phyloP scores from a whole-genome alignment of 1,140 invertebrate genomes.

The Akabosia matsudoensis region DNA sequence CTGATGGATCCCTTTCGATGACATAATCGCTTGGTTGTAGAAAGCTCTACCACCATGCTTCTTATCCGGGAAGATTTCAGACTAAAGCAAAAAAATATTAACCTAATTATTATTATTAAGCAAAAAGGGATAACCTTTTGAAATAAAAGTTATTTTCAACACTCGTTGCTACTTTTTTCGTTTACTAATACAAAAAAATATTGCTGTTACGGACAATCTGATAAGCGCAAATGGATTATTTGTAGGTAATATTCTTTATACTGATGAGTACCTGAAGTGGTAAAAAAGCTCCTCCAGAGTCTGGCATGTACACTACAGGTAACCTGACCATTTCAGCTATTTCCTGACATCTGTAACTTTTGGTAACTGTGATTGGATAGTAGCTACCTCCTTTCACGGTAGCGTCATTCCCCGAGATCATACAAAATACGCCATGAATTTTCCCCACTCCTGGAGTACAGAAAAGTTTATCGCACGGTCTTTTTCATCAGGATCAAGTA shows the following conservation, averaged over 20 bases:
- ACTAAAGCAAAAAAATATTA: constrained; percentile 54
- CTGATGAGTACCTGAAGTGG: constrained; percentile 51
- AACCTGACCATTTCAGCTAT: constrained; percentile 61
- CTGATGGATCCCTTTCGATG: constrained; percentile 61
- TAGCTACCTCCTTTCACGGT: constrained; percentile 67
- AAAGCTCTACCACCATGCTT: constrained; percentile 68
- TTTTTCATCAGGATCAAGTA: background rate
- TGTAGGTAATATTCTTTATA: background rate
- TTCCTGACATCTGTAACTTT: constrained; percentile 65
- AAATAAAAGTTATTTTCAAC: no score
- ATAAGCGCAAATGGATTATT: background rate
- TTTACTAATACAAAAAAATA: background rate
- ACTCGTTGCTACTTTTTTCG: no score
- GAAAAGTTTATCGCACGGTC: background rate
- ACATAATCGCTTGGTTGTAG: constrained; percentile 68
- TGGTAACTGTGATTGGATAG: constrained; percentile 67
- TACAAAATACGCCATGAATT: constrained; percentile 56
- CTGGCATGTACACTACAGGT: constrained; percentile 63
- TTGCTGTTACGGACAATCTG: background rate
- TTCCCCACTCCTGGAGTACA: constrained; percentile 59
- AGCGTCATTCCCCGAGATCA: constrained; percentile 66
- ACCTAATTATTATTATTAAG: no score
- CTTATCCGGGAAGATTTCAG: constrained; percentile 65
- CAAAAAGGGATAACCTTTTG: no score
- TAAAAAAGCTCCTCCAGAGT: constrained; percentile 63